Evolutionary conservation across 1,140 invertebrate genomes (phyloP), one percentile per base, ranked within the genome.

Genomic region (Trachymyrmex cornetzi): DNA sequence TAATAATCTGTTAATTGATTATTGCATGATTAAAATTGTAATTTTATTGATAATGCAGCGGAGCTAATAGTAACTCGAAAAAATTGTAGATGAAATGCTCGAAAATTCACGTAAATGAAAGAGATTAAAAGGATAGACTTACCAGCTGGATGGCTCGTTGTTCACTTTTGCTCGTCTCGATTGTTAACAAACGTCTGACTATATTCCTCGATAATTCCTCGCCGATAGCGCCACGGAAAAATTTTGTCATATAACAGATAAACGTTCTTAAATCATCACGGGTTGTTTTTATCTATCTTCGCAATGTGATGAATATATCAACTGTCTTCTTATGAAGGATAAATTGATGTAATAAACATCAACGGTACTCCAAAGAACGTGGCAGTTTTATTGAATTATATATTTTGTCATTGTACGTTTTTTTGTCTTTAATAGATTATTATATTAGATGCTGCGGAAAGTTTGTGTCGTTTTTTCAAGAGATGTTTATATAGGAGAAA

Each of bases 181-280:
- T 34, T 12, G 1, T 44, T 19, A 22, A 86, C 77, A 86, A 24
- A 61, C 22, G 77, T 80, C 63, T 80, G 53, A 80, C 77, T 64
- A 30, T 64, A 48, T 38, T 57, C 27, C 16, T 0, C 19, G 22
- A 11, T 24, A 38, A 72, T 74, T 63, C 75, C 3, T 3, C 7
- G 0, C 12, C 64, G 50, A 90, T 90, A 90, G 85, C 74, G 48
- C 55, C 3, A 2, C 1, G 27, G n/a, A 19, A 72, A 19, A 64
- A 24, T 63, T 48, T 19, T 30, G 7, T 74, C 75, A 50, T 64
- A 11, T 11, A n/a, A 38, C 77, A 57, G 88, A 90, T 89, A 89
- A 89, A 79, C 0, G 53, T 57, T 16, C 12, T 80, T 86, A 50
- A 57, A 44, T 22, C 6, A 53, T 19, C 50, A 82, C 71, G 12